phyloP scores from a whole-genome alignment of 2,888 invertebrate genomes.

The Xestia c-nigrum region DNA sequence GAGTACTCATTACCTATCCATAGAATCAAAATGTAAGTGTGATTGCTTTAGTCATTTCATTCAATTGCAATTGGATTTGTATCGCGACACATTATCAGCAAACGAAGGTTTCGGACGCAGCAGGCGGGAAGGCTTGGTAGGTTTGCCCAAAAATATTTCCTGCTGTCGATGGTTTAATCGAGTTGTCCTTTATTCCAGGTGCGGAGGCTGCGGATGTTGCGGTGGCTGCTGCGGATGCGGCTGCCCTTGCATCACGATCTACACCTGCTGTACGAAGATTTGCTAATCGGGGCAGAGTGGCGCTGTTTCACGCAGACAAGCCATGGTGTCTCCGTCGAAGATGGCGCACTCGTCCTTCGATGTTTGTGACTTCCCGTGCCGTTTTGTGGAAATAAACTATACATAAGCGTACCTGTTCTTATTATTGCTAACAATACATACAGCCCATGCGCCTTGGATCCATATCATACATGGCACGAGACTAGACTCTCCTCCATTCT shows the following conservation, averaged over 20 bases:
- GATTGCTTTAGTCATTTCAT: too few relatives aligned
- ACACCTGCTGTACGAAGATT: slow-evolving; percentile 87
- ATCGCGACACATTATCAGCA: too few relatives aligned
- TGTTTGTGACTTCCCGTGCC: slow-evolving; percentile 65
- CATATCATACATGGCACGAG: too few relatives aligned
- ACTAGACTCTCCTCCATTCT: too few relatives aligned
- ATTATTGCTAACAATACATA: background rate
- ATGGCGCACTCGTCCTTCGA: slow-evolving; percentile 36
- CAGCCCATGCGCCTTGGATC: too few relatives aligned
- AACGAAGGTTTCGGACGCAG: too few relatives aligned
- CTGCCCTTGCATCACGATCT: slow-evolving; percentile 84
- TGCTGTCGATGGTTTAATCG: too few relatives aligned
- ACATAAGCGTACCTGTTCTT: slow-evolving; percentile 61
- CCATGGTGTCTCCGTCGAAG: slow-evolving; percentile 64
- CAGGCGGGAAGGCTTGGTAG: too few relatives aligned
- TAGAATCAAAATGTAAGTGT: slow-evolving; percentile 69
- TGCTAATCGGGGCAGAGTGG: slow-evolving; percentile 70
- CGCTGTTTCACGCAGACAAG: slow-evolving; percentile 53
- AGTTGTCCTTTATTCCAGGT: slow-evolving; percentile 71
- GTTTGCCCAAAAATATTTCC: too few relatives aligned
- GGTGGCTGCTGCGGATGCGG: slow-evolving; percentile 70
- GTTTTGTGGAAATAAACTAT: slow-evolving; percentile 76
- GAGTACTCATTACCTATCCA: slow-evolving; percentile 54
- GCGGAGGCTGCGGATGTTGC: slow-evolving; percentile 77
- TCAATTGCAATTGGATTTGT: too few relatives aligned